These are phyloP conservation scores for Ametastegia equiseti DNA, from an alignment of 2,888 invertebrate species.

Conservation along the genomic window DNA sequence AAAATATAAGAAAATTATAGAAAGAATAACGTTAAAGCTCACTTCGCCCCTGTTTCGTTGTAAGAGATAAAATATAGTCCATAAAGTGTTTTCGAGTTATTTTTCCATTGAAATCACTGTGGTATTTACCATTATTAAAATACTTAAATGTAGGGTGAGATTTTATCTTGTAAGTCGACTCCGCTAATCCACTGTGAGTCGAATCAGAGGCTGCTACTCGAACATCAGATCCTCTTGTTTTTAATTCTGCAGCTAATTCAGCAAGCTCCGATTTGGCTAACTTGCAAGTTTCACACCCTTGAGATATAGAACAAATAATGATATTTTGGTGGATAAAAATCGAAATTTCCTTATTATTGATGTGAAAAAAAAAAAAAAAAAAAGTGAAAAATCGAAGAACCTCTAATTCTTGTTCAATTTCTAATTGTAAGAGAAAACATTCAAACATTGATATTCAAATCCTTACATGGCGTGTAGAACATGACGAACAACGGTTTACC, in stretches of 20 bases:
- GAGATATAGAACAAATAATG: conserved; percentile 53
- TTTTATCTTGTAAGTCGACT: conserved; percentile 80
- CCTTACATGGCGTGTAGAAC: conserved; percentile 88
- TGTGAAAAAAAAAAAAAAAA: neutral
- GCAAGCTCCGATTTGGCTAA: conserved; percentile 83
- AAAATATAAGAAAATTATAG: neutral
- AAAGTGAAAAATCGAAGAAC: neutral
- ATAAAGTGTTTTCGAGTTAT: conserved; percentile 70
- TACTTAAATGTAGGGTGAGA: conserved; percentile 85
- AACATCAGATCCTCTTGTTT: conserved; percentile 71
- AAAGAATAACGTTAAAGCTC: conserved; percentile 42
- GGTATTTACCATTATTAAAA: conserved; percentile 78
- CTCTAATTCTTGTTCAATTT: neutral
- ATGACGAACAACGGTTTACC: conserved; percentile 83
- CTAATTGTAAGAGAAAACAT: neutral
- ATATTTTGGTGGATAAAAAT: neutral
- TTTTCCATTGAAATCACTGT: conserved; percentile 80
- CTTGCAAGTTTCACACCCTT: conserved; percentile 87
- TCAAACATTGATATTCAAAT: conserved; percentile 30
- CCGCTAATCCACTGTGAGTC: conserved; percentile 79
- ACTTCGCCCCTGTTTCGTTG: conserved; percentile 63
- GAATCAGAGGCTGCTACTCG: conserved; percentile 83
- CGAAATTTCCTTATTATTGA: neutral
- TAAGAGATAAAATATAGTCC: conserved; percentile 79
- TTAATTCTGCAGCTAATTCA: conserved; percentile 77